Conservation (phyloP, 2,888 invertebrate species). For the Drosophila longiperda region DNA sequence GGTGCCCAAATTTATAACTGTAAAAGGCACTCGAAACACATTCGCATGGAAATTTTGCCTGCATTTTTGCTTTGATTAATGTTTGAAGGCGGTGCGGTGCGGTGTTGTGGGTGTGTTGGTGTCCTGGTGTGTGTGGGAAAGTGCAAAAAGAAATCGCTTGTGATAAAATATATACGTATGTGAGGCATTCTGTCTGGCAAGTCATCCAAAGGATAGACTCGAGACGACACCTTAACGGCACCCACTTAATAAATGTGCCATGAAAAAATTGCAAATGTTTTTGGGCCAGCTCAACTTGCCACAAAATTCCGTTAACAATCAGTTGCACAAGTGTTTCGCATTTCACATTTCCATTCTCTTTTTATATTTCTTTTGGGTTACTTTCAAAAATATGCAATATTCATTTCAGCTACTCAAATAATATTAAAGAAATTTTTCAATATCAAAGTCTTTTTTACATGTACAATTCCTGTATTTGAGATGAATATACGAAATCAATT, state of each 20-base stretch:
- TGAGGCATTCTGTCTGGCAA: slow-evolving; percentile 39
- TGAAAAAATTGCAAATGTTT: slow-evolving; percentile 40
- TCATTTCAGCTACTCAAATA: neutral
- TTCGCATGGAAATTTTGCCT: slow-evolving; percentile 74
- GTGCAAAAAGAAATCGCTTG: slow-evolving; percentile 69
- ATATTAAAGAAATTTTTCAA: neutral
- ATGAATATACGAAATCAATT: neutral
- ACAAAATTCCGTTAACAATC: slow-evolving; percentile 6
- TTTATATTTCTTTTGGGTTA: neutral
- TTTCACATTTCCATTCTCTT: neutral
- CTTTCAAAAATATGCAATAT: neutral
- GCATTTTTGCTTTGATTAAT: slow-evolving; percentile 77
- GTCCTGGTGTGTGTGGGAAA: slow-evolving; percentile 23
- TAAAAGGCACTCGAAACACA: slow-evolving; percentile 80
- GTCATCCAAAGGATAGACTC: slow-evolving; percentile 9
- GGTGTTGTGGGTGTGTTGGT: neutral
- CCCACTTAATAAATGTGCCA: slow-evolving; percentile 59
- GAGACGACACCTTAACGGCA: slow-evolving; percentile 35
- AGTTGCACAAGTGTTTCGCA: neutral
- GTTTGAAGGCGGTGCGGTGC: slow-evolving; percentile 22
- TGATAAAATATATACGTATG: slow-evolving; percentile 66
- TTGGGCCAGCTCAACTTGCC: slow-evolving; percentile 19
- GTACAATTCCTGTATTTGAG: neutral
- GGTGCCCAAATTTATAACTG: slow-evolving; percentile 75
- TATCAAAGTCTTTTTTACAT: neutral